A percentile compares a stretch with the other conserved stretches of the same genome.
These are phyloP conservation scores for Sussaba pulchella DNA, from an alignment of 2,888 invertebrate genomes.

Conservation along the genomic window DNA sequence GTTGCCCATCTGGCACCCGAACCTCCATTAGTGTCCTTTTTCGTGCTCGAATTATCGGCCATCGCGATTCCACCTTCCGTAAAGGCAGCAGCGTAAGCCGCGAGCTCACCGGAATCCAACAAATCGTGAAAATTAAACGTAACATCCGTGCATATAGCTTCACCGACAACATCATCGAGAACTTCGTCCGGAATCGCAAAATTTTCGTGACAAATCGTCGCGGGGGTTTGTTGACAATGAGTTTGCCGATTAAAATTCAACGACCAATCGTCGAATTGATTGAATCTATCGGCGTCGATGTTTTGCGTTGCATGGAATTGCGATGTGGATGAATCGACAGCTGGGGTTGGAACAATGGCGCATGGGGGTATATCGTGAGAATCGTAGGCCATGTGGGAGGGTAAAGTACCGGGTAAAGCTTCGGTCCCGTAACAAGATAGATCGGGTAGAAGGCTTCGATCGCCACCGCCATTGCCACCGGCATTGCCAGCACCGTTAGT, in stretches of 20 bases:
- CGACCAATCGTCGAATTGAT: slow-evolving; percentile 1
- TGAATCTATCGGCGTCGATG: no score
- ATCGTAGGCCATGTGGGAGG: slow-evolving; percentile 22
- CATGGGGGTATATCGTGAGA: slow-evolving; percentile 29
- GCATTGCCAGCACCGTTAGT: no score
- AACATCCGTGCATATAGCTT: slow-evolving; percentile 43
- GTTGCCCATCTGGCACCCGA: slow-evolving; percentile 34
- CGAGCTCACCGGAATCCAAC: slow-evolving; percentile 57
- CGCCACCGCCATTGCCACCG: no score
- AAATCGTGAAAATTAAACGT: slow-evolving; percentile 44
- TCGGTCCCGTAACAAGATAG: slow-evolving; percentile 26
- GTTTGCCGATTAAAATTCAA: slow-evolving; percentile 27
- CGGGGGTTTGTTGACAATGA: not conserved
- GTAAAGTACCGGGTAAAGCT: slow-evolving; percentile 26
- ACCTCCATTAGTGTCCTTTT: slow-evolving; percentile 22
- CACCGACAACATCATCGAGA: slow-evolving; percentile 1
- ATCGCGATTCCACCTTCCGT: slow-evolving; percentile 49
- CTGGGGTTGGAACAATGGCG: no score
- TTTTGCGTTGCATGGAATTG: slow-evolving; percentile 22
- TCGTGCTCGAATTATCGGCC: slow-evolving; percentile 37
- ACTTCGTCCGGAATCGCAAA: slow-evolving; percentile 13
- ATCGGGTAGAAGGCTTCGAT: slow-evolving; percentile 20
- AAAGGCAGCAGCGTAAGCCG: slow-evolving; percentile 28
- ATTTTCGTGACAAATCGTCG: slow-evolving; percentile 6
- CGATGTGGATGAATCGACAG: no score